Evolutionary conservation across 2,888 invertebrate genomes (phyloP), one percentile per base, ranked within the genome.

Genomic region (Aleiodes leptofemur): DNA sequence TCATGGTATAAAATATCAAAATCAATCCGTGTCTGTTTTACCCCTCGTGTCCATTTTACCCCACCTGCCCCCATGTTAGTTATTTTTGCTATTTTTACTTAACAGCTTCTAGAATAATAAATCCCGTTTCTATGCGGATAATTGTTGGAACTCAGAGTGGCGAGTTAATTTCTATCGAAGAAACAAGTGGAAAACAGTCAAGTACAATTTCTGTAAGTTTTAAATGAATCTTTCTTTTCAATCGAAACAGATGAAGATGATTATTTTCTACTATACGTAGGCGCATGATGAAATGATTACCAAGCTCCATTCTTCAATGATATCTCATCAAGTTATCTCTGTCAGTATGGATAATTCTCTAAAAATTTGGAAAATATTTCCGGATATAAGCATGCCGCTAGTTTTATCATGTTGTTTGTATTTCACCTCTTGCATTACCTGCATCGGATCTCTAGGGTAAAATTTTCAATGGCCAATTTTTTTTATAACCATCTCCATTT

Each of bases 301-400:
- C 13, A 80, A 82, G 55, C 56, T 85, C 13, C 72, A 71, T 11
- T 75, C 76, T 8, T 82, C 82, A 1, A 59, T 69, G 14, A 34
- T 31, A 1, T 77, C 79, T 4, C 73, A 76, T 0, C 80, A 76
- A 8, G 31, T 83, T 0, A 59, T 83, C 56, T 84, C 85, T 6
- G 64, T 82, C 2, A 83, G 83, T 4, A 38, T 23, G 9, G 84
- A 85, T 29, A 83, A 79, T 43, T 83, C 79, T 38, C 77, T 83
- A n/a, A 85, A 85, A 77, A 79, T 84, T 50, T 85, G 85, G 85
- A 78, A 78, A 56, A 72, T 85, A n/a, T 83, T 79, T 66, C 78
- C 81, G 0, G 80, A 83, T 34, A 77, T 83, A 7, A 13, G 74
- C 1, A 7, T 74, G 7, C 81, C 83, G 0, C 55, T 85, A 61